Conservation (phyloP, 1,140 invertebrate genomes). For the Dendroctonus valens region DNA sequence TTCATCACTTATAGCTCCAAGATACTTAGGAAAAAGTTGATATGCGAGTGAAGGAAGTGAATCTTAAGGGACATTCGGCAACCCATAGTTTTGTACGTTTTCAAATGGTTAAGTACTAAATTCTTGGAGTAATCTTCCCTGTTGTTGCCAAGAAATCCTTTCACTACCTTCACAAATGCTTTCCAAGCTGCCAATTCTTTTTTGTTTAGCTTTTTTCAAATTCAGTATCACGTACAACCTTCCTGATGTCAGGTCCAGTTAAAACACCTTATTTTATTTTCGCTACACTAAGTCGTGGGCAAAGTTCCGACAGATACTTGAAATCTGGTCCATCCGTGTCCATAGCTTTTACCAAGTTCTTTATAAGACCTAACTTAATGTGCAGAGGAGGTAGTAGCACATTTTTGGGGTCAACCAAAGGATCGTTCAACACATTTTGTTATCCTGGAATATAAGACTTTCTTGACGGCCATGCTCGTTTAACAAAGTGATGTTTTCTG, state of each 20-base stretch:
- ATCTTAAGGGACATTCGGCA: too few species aligned
- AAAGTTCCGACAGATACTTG: background rate
- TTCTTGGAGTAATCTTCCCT: too few species aligned
- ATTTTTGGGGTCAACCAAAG: conserved; percentile 34
- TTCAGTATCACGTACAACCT: background rate
- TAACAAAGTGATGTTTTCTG: conserved; percentile 32
- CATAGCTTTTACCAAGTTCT: too few species aligned
- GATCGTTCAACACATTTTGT: conserved; percentile 2
- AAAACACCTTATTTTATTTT: background rate
- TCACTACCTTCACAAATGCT: background rate
- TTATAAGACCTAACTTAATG: conserved; percentile 46
- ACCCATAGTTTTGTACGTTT: too few species aligned
- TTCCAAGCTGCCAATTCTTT: conserved; percentile 1
- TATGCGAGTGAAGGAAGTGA: too few species aligned
- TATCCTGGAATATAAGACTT: conserved; percentile 13
- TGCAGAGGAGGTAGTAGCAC: conserved; percentile 46
- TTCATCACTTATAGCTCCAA: background rate
- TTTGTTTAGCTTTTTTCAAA: conserved; percentile 2
- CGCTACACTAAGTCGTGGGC: background rate
- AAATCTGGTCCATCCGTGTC: conserved; percentile 19
- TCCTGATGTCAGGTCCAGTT: background rate
- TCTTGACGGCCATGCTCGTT: conserved; percentile 35
- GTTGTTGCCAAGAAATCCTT: too few species aligned
- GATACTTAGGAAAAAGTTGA: too few species aligned
- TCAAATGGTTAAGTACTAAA: too few species aligned